phyloP scores from a whole-genome alignment of 2,113 vertebrate species.

The Dunckerocampus dactyliophorus region DNA sequence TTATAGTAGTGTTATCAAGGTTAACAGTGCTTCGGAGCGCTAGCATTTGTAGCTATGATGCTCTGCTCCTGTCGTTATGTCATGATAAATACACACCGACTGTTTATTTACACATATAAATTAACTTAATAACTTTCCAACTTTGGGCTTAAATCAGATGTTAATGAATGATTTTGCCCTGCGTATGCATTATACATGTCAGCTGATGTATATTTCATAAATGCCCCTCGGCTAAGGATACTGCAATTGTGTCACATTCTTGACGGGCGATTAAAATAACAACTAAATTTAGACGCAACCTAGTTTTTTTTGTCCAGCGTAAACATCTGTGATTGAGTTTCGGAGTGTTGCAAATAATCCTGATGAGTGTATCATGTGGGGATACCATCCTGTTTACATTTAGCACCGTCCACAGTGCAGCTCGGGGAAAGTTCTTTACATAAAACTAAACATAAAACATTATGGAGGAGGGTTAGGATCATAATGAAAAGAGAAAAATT shows the following conservation, averaged over 20 bases:
- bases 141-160: neutral
- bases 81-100: neutral
- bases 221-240: neutral
- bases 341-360: neutral
- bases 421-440: too few relatives aligned
- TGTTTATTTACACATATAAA: neutral
- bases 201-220: neutral
- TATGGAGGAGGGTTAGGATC: too few relatives aligned
- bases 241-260: neutral
- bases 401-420: too few relatives aligned
- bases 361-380: neutral
- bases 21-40: neutral
- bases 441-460: too few relatives aligned
- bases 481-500: too few relatives aligned
- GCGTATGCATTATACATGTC: too few relatives aligned
- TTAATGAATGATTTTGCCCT: too few relatives aligned
- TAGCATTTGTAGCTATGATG: neutral
- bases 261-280: neutral
- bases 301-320: constrained; percentile 4
- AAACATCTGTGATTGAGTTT: constrained; percentile 2
- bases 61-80: neutral
- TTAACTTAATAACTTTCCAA: neutral
- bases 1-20: neutral
- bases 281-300: constrained; percentile 7
- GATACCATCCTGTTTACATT: neutral